phyloP scores from a whole-genome alignment of 2,888 invertebrate genomes.

The Drosophila mettleri region DNA sequence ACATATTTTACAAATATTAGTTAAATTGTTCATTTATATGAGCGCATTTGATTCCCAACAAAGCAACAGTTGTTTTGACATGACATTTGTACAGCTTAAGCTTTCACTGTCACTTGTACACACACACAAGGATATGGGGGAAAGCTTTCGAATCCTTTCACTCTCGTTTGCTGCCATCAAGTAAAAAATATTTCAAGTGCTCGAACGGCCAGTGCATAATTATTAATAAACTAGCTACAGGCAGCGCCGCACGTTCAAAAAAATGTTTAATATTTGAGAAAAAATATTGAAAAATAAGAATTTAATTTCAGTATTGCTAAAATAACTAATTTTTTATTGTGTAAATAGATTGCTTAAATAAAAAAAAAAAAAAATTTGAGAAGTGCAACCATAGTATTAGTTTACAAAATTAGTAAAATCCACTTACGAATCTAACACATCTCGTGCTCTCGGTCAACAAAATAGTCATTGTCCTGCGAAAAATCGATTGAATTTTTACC shows the following conservation, averaged over 20 bases:
- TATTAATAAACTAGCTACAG: slow-evolving; percentile 31
- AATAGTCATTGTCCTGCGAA: slow-evolving; percentile 68
- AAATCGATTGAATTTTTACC: slow-evolving; percentile 69
- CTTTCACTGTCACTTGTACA: slow-evolving; percentile 52
- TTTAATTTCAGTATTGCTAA: not conserved
- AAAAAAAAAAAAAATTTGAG: not conserved
- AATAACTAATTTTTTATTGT: not conserved
- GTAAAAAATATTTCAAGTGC: slow-evolving; percentile 43
- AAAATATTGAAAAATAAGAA: slow-evolving; percentile 1
- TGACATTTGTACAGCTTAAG: slow-evolving; percentile 43
- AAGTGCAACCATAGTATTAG: not conserved
- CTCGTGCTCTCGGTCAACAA: slow-evolving; percentile 48
- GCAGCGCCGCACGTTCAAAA: slow-evolving; percentile 24
- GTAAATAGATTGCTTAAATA: not conserved
- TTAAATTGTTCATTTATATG: not conserved
- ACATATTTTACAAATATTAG: not conserved
- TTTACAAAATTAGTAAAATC: not conserved
- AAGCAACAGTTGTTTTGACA: slow-evolving; percentile 62
- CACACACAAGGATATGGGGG: slow-evolving; percentile 46
- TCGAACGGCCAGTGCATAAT: slow-evolving; percentile 21
- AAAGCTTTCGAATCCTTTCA: slow-evolving; percentile 58
- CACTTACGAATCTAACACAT: not conserved
- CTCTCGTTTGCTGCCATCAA: slow-evolving; percentile 31
- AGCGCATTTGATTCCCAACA: not conserved
- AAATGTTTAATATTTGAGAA: not conserved